Conservation (phyloP, 2,113 vertebrate species). For the Lonchura striata region DNA sequence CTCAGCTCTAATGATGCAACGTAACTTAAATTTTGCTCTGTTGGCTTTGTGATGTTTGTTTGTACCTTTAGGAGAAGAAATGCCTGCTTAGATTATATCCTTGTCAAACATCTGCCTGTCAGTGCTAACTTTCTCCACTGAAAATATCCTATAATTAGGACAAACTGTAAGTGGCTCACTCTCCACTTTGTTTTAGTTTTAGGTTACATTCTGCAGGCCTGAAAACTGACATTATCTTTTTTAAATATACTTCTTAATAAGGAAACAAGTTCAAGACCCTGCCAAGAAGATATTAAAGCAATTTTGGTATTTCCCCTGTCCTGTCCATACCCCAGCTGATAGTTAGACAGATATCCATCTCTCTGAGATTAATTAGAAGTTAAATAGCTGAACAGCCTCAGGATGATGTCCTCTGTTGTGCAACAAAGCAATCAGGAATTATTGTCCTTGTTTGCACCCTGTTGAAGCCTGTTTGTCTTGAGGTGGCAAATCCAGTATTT, state of each 20-base stretch:
- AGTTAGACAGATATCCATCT: not conserved
- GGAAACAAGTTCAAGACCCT: not conserved
- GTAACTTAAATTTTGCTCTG: not conserved
- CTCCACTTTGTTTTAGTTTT: not conserved
- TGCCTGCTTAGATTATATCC: not conserved
- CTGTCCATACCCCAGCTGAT: not conserved
- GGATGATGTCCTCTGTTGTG: not conserved
- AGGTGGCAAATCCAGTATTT: not conserved
- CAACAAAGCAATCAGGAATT: not conserved
- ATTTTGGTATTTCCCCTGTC: not conserved
- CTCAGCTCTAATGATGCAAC: not conserved
- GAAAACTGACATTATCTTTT: not conserved
- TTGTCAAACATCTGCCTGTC: not conserved
- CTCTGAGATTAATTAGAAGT: not conserved
- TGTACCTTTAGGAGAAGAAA: not conserved
- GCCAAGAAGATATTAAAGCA: not conserved
- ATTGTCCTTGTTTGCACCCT: not conserved
- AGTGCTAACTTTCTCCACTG: not conserved
- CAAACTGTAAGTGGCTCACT: too few species aligned
- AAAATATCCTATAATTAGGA: not conserved
- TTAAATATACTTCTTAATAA: not conserved
- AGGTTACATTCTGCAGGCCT: not conserved
- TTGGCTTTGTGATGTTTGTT: not conserved
- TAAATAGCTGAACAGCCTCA: not conserved
- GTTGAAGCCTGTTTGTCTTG: not conserved